These are phyloP conservation scores for Lemur catta DNA, from an alignment of 2,797 vertebrate genomes.

Conservation along the genomic window DNA sequence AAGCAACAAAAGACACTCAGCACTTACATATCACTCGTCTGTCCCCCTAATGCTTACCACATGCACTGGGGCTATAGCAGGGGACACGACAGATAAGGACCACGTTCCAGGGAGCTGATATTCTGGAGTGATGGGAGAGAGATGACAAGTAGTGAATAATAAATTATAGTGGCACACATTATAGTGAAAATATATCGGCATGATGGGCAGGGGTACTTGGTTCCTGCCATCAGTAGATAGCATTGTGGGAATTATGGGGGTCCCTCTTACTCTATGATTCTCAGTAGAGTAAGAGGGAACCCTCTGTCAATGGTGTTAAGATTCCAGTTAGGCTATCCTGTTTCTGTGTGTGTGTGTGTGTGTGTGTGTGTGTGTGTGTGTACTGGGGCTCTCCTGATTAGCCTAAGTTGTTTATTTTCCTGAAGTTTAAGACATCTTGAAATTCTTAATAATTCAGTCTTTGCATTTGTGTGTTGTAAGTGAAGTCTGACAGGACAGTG, in stretches of 20 bases:
- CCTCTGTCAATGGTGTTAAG: not conserved
- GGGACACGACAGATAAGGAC: not conserved
- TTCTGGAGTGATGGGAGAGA: not conserved
- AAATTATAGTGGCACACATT: not conserved
- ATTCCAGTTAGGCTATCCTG: not conserved
- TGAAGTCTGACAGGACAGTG: not conserved
- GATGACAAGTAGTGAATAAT: not conserved
- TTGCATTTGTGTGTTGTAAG: not conserved
- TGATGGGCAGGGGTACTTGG: not conserved
- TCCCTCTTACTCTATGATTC: not conserved
- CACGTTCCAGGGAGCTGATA: no score
- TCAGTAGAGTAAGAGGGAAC: not conserved
- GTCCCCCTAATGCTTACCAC: not conserved
- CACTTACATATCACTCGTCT: not conserved
- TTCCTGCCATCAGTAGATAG: not conserved
- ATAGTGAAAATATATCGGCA: not conserved
- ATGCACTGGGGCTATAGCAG: not conserved
- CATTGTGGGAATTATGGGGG: not conserved
- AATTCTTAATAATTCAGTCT: not conserved
- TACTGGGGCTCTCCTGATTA: not conserved
- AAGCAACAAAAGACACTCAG: not conserved
- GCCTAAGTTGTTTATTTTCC: not conserved
- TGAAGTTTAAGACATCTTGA: not conserved
- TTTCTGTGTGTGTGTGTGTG: not conserved
- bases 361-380: not conserved